These are phyloP conservation scores for Acleris laterana DNA, from an alignment of 2,888 invertebrate species.

Conservation along the genomic window DNA sequence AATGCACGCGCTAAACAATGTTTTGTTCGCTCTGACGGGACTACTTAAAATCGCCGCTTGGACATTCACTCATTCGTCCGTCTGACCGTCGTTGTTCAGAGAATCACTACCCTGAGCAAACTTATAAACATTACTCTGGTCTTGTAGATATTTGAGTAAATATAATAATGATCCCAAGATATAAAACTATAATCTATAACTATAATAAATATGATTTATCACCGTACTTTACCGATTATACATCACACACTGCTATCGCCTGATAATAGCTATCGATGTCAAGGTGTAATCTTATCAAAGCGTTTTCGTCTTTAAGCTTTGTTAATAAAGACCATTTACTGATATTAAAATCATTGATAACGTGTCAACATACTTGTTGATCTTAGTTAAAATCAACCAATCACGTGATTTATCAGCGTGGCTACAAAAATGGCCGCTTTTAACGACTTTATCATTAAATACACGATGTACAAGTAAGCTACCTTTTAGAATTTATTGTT, in stretches of 20 bases:
- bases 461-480: too few relatives aligned
- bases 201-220: conserved; percentile 7
- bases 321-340: conserved; percentile 11
- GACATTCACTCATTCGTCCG: too few relatives aligned
- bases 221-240: conserved; percentile 12
- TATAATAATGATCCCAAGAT: background rate
- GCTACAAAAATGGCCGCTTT: background rate
- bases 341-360: background rate
- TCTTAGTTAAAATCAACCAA: conserved; percentile 9
- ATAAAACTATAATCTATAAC: conserved; percentile 2
- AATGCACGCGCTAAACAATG: too few relatives aligned
- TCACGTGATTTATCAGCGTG: conserved; percentile 6
- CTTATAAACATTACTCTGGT: background rate
- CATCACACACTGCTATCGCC: conserved; percentile 43
- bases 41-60: too few relatives aligned
- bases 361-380: conserved; percentile 7
- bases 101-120: too few relatives aligned
- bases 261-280: conserved; percentile 61
- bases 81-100: too few relatives aligned
- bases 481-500: too few relatives aligned
- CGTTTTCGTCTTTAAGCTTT: conserved; percentile 45
- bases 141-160: background rate
- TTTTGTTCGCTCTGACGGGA: too few relatives aligned
- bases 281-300: conserved; percentile 49
- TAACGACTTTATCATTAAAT: background rate